Percentiles rank a stretch among this genome's conserved stretches.
phyloP scores from a whole-genome alignment of 2,797 vertebrate species.

The Enteromius anoplus region DNA sequence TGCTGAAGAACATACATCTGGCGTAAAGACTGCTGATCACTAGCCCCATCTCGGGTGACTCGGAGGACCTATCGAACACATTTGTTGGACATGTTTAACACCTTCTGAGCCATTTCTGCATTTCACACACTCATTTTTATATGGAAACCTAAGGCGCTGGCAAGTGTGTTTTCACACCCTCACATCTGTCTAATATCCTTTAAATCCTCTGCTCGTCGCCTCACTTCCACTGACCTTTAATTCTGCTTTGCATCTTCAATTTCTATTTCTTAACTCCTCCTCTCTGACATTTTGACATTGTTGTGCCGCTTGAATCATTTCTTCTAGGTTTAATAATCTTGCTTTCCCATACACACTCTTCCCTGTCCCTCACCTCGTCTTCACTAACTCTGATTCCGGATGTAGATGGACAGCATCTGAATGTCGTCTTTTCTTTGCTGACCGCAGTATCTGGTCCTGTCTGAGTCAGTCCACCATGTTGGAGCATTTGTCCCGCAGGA shows the following conservation, averaged over 20 bases:
- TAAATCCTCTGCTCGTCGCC: constrained; percentile 65
- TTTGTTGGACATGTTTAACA: not conserved
- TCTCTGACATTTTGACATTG: constrained; percentile 32
- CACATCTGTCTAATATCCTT: constrained; percentile 64
- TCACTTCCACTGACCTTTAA: constrained; percentile 56
- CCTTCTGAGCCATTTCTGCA: not conserved
- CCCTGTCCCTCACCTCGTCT: not conserved
- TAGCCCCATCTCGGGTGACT: not conserved
- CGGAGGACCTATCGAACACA: not conserved
- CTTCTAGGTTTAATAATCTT: not conserved
- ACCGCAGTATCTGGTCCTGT: constrained; percentile 6
- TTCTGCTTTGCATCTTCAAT: constrained; percentile 38
- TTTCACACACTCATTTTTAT: not conserved
- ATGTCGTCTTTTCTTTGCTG: not conserved
- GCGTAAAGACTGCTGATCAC: not conserved
- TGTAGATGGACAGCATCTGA: not conserved
- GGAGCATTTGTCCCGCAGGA: constrained; percentile 76
- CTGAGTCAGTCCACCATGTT: constrained; percentile 70
- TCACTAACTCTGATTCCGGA: not conserved
- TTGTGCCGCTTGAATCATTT: constrained; percentile 15
- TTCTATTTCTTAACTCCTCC: constrained; percentile 12
- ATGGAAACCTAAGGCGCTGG: constrained; percentile 7
- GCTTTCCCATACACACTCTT: constrained; percentile 55
- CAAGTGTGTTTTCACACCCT: constrained; percentile 18
- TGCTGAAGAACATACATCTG: too few species aligned